phyloP scores from a whole-genome alignment of 1,140 invertebrate species.

The Cotesia chilonis region DNA sequence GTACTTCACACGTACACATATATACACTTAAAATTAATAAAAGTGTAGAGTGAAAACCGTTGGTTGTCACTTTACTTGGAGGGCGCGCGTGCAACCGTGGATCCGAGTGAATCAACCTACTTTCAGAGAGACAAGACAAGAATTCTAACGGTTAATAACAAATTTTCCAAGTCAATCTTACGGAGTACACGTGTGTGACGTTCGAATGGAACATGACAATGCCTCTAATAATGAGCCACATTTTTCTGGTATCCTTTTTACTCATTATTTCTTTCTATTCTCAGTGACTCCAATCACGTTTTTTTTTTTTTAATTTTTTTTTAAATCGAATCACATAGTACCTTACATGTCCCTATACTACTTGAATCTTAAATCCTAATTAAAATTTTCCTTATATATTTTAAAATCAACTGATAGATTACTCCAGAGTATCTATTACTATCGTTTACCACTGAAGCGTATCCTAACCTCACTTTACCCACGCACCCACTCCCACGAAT shows the following conservation, averaged over 20 bases:
- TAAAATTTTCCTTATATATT: too few species aligned
- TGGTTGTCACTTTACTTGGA: slow-evolving; percentile 1
- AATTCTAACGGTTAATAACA: slow-evolving; percentile 26
- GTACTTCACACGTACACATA: too few species aligned
- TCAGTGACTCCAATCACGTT: neutral
- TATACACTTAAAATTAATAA: too few species aligned
- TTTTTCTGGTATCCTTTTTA: neutral
- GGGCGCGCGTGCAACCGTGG: slow-evolving; percentile 2
- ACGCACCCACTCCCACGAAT: slow-evolving; percentile 36
- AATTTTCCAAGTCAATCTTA: slow-evolving; percentile 13
- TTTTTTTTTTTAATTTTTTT: slow-evolving; percentile 1
- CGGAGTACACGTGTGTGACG: slow-evolving; percentile 2
- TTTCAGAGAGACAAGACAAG: slow-evolving; percentile 15
- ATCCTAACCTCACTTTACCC: slow-evolving; percentile 30
- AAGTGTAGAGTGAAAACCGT: slow-evolving; percentile 1
- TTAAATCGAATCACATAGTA: neutral
- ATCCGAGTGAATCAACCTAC: slow-evolving; percentile 29
- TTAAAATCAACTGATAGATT: too few species aligned
- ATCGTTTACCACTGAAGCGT: slow-evolving; percentile 25
- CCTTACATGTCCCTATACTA: neutral
- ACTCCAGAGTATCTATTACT: slow-evolving; percentile 7
- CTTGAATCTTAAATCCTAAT: neutral
- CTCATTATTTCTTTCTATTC: slow-evolving; percentile 10
- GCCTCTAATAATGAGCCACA: too few species aligned
- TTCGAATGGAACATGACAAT: too few species aligned